These are phyloP conservation scores for Prostheceraeus crozeri DNA, from an alignment of 2,888 invertebrate genomes.

Conservation along the genomic window DNA sequence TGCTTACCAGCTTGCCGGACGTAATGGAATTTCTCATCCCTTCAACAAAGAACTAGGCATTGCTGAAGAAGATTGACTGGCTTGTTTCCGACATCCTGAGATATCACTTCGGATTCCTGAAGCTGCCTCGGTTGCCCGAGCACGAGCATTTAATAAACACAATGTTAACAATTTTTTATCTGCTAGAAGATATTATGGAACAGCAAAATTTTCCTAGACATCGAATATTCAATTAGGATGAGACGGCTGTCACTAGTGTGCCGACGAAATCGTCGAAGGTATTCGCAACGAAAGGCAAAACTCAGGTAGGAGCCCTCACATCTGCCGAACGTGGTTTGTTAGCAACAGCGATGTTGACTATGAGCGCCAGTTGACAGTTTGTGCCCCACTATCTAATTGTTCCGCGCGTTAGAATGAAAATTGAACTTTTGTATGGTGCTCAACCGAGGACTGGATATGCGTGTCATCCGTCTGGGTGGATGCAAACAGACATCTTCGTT, in stretches of 20 bases:
- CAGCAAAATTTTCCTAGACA: background rate
- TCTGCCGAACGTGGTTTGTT: constrained; percentile 40
- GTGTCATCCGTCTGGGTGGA: constrained; percentile 42
- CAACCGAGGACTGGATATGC: constrained; percentile 46
- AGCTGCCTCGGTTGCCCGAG: constrained; percentile 40
- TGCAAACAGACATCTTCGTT: constrained; percentile 40
- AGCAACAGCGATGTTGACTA: constrained; percentile 41
- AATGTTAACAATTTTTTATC: constrained; percentile 37
- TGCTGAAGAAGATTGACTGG: constrained; percentile 42
- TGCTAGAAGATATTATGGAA: constrained; percentile 24
- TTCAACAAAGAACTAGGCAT: constrained; percentile 38
- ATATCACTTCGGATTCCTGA: constrained; percentile 39
- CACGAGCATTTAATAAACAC: constrained; percentile 40
- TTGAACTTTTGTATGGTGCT: constrained; percentile 45
- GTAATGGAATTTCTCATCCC: constrained; percentile 34
- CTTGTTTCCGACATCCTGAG: constrained; percentile 37
- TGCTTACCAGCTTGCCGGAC: constrained; percentile 41
- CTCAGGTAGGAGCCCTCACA: constrained; percentile 27
- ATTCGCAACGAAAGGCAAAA: background rate
- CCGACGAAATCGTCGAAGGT: constrained; percentile 33
- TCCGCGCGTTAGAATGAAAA: constrained; percentile 46
- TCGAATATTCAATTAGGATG: constrained; percentile 41
- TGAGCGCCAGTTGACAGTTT: constrained; percentile 41
- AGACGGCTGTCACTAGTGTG: constrained; percentile 40
- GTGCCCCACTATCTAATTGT: constrained; percentile 45